Conservation (phyloP, 2,888 invertebrate genomes). For the Latrodectus elegans region DNA sequence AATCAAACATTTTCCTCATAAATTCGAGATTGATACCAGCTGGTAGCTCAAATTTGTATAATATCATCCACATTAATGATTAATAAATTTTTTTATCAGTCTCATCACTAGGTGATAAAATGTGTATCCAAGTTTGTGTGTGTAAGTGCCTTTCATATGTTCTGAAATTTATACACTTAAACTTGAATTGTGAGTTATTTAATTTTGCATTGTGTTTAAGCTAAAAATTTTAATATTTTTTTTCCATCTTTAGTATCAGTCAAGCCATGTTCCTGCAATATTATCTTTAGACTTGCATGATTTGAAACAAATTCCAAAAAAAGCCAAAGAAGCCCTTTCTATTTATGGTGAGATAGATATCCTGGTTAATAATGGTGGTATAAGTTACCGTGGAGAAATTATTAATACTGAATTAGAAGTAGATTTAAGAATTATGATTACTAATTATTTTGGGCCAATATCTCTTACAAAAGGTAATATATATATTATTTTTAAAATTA, state of each 20-base stretch:
- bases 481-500: not conserved
- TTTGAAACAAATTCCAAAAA: conserved; percentile 80
- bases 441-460: conserved; percentile 96
- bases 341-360: conserved; percentile 87
- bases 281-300: conserved; percentile 86
- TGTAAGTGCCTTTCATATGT: too few relatives aligned
- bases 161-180: too few relatives aligned
- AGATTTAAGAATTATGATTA: conserved; percentile 89
- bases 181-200: too few relatives aligned
- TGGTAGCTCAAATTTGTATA: too few relatives aligned
- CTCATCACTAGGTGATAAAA: too few relatives aligned
- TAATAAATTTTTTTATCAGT: too few relatives aligned
- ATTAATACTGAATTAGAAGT: conserved; percentile 86
- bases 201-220: too few relatives aligned
- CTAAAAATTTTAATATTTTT: too few relatives aligned
- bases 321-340: conserved; percentile 82
- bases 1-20: too few relatives aligned
- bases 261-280: conserved; percentile 82
- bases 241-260: conserved; percentile 21
- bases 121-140: too few relatives aligned
- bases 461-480: conserved; percentile 88
- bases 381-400: conserved; percentile 83
- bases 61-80: too few relatives aligned
- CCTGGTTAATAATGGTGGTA: conserved; percentile 93
- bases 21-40: too few relatives aligned